Evolutionary conservation across 2,888 invertebrate species (phyloP).

Genomic region (Dryadula phaetusa): DNA sequence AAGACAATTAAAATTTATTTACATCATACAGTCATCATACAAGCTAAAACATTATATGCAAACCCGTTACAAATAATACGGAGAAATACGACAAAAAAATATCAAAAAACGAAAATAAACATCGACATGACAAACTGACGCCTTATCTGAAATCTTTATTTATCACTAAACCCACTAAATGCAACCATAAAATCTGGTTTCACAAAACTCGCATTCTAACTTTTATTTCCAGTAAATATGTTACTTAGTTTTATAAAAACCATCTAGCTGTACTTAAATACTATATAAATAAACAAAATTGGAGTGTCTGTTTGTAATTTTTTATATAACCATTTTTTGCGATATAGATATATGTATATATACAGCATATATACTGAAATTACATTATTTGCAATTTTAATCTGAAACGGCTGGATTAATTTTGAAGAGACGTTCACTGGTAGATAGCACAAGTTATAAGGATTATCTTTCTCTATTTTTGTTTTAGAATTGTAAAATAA

Average conservation of each 20-base stretch:
- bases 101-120: neutral
- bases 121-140: neutral
- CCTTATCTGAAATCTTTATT: constrained; percentile 11
- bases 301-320: too few relatives aligned
- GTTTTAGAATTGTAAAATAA: too few relatives aligned
- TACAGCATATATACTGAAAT: too few relatives aligned
- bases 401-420: too few relatives aligned
- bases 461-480: too few relatives aligned
- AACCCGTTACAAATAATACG: neutral
- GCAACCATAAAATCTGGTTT: neutral
- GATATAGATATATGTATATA: too few relatives aligned
- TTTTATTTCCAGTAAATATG: constrained; percentile 1
- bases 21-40: neutral
- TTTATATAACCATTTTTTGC: too few relatives aligned
- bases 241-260: neutral
- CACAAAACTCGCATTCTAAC: neutral
- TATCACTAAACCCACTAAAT: neutral
- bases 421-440: too few relatives aligned
- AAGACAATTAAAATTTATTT: neutral
- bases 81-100: neutral
- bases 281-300: too few relatives aligned
- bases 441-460: too few relatives aligned
- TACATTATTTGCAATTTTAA: too few relatives aligned
- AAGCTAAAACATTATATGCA: neutral
- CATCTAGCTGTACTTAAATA: neutral